Evolutionary conservation across 1,140 invertebrate genomes (phyloP).

Genomic region (Drosophila serrata): DNA sequence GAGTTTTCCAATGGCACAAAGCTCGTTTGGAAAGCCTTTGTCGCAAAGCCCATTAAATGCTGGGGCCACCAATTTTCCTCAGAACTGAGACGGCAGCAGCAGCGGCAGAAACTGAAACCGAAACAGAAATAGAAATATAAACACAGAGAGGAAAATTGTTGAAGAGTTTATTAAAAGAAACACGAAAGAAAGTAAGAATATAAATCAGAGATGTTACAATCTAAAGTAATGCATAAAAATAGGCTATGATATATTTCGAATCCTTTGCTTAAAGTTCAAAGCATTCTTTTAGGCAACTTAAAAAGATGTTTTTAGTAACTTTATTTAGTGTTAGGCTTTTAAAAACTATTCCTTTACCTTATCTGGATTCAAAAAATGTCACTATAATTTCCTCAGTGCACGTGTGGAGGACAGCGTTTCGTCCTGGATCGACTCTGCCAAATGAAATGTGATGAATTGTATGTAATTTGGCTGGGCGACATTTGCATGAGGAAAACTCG

Average conservation of each 20-base stretch:
- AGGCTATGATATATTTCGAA: background rate
- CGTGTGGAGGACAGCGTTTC: constrained; percentile 24
- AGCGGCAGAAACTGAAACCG: constrained; percentile 28
- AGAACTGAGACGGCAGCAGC: constrained; percentile 49
- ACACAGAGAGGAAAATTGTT: background rate
- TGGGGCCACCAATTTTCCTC: constrained; percentile 55
- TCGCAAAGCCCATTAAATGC: constrained; percentile 72
- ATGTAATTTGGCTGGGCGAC: constrained; percentile 80
- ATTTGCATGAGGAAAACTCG: constrained; percentile 76
- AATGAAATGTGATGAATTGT: constrained; percentile 85
- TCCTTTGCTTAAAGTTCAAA: background rate
- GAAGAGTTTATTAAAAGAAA: too few relatives aligned
- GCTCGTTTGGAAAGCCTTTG: constrained; percentile 50
- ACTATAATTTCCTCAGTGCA: background rate
- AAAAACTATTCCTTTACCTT: background rate
- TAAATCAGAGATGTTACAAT: too few relatives aligned
- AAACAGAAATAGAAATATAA: constrained; percentile 45
- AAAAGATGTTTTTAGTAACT: background rate
- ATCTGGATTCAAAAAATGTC: rapidly evolving
- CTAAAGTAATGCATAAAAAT: background rate
- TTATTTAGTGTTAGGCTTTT: too few relatives aligned
- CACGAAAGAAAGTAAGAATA: too few relatives aligned
- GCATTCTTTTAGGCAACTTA: background rate
- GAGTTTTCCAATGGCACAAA: constrained; percentile 31
- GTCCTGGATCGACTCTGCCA: constrained; percentile 62